A percentile compares a stretch with the other conserved stretches of the same genome.
Conservation (phyloP, 1,140 invertebrate species). For the Drosophila novamexicana region DNA sequence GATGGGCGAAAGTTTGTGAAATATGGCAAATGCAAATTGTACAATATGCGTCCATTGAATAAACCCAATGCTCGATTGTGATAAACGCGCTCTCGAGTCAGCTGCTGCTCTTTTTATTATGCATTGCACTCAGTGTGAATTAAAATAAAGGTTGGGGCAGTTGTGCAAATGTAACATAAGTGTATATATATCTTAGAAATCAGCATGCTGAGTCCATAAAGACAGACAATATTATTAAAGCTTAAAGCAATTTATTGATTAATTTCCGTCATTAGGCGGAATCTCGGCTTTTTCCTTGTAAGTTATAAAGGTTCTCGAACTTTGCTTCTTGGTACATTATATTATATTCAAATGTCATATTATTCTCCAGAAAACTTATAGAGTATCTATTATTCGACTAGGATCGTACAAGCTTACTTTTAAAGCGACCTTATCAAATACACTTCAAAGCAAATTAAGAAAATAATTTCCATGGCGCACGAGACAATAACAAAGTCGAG, state of each 20-base stretch:
- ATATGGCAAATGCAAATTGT: conserved; percentile 29
- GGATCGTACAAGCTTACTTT: background rate
- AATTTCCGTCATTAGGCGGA: too few relatives aligned
- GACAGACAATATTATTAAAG: too few relatives aligned
- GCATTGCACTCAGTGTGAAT: too few relatives aligned
- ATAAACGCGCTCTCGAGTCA: conserved; percentile 44
- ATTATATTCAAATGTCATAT: background rate
- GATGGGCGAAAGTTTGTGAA: conserved; percentile 52
- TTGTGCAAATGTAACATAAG: too few relatives aligned
- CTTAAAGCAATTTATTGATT: too few relatives aligned
- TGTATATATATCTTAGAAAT: too few relatives aligned
- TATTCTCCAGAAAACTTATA: background rate
- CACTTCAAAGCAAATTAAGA: conserved; percentile 67
- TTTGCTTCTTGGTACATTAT: background rate
- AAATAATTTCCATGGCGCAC: conserved; percentile 60
- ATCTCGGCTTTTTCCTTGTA: too few relatives aligned
- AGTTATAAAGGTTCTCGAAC: too few relatives aligned
- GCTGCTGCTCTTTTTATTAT: background rate
- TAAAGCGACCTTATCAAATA: background rate
- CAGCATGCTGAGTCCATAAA: too few relatives aligned
- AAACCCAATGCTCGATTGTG: conserved; percentile 40
- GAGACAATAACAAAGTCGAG: conserved; percentile 35
- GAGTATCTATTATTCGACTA: background rate
- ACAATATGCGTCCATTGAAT: conserved; percentile 21
- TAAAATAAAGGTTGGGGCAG: too few relatives aligned